These are phyloP conservation scores for Deilephila elpenor DNA, from an alignment of 2,888 invertebrate species.

Conservation along the genomic window DNA sequence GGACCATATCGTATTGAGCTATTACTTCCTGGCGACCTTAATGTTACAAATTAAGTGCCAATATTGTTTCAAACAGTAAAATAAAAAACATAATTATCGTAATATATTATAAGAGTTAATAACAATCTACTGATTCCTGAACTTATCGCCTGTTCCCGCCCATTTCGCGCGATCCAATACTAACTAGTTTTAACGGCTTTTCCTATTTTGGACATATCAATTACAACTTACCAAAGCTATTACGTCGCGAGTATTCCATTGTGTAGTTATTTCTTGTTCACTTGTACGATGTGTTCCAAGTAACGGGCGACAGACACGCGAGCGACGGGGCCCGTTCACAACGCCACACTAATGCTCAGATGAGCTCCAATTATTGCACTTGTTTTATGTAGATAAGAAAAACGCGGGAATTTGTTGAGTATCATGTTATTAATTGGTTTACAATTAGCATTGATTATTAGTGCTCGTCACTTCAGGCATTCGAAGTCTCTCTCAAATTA, in stretches of 20 bases:
- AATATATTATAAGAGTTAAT: too few relatives aligned
- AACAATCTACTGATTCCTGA: not conserved
- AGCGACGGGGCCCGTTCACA: not conserved
- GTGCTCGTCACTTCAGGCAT: too few relatives aligned
- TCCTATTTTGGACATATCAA: not conserved
- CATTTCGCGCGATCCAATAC: not conserved
- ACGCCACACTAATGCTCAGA: conserved; percentile 7
- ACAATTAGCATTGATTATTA: too few relatives aligned
- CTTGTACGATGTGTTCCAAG: not conserved
- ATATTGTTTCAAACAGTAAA: too few relatives aligned
- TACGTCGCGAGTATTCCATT: conserved; percentile 11
- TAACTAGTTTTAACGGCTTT: not conserved
- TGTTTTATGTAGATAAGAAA: conserved; percentile 2
- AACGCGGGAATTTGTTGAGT: not conserved
- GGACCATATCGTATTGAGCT: too few relatives aligned
- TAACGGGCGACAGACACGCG: conserved; percentile 3
- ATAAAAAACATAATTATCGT: too few relatives aligned
- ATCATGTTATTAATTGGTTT: not conserved
- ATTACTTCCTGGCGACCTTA: too few relatives aligned
- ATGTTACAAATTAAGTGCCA: too few relatives aligned
- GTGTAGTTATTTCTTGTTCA: not conserved
- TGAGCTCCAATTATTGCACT: conserved; percentile 11
- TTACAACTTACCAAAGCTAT: not conserved
- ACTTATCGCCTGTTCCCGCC: not conserved
- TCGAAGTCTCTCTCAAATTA: too few relatives aligned